Percentiles rank a stretch among this genome's conserved stretches.
Conservation (phyloP, 2,113 vertebrate genomes). For the Ciconia stormi region DNA sequence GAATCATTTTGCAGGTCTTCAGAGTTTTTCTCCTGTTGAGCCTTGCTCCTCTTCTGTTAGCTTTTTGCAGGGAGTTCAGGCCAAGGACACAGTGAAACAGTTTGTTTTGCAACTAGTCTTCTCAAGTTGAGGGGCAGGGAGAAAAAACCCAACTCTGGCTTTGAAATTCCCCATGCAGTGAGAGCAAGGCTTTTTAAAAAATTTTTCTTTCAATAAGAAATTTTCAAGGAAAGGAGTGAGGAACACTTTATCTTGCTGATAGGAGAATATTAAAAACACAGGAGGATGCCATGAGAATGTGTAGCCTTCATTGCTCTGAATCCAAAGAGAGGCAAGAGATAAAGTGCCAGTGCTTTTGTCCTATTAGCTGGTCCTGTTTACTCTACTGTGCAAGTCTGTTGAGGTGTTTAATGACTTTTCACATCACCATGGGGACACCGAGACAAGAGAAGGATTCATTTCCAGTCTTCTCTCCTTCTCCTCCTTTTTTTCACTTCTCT, state of each 20-base stretch:
- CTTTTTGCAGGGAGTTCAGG: background rate
- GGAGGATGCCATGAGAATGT: background rate
- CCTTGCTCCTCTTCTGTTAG: background rate
- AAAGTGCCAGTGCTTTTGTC: slow-evolving; percentile 33
- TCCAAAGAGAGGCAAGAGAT: slow-evolving; percentile 25
- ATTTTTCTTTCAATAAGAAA: background rate
- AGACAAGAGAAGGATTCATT: slow-evolving; percentile 36
- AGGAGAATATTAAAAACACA: slow-evolving; percentile 66
- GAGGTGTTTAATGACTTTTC: slow-evolving; percentile 67
- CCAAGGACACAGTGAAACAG: background rate
- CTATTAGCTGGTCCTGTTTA: slow-evolving; percentile 46
- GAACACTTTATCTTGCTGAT: slow-evolving; percentile 59
- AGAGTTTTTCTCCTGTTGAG: background rate
- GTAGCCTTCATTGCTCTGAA: slow-evolving; percentile 51
- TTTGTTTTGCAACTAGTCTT: background rate
- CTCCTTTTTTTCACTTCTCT: background rate
- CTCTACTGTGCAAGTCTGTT: slow-evolving; percentile 23
- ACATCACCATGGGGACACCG: slow-evolving; percentile 29
- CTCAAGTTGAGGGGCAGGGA: background rate
- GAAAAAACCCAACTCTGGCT: background rate
- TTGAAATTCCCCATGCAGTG: background rate
- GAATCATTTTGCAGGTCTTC: background rate
- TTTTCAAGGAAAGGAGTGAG: slow-evolving; percentile 3
- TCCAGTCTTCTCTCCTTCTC: background rate
- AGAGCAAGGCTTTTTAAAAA: background rate